Percentiles rank a stretch among this genome's conserved stretches.
Conservation (phyloP, 1,140 invertebrate genomes). For the Sinella curviseta region DNA sequence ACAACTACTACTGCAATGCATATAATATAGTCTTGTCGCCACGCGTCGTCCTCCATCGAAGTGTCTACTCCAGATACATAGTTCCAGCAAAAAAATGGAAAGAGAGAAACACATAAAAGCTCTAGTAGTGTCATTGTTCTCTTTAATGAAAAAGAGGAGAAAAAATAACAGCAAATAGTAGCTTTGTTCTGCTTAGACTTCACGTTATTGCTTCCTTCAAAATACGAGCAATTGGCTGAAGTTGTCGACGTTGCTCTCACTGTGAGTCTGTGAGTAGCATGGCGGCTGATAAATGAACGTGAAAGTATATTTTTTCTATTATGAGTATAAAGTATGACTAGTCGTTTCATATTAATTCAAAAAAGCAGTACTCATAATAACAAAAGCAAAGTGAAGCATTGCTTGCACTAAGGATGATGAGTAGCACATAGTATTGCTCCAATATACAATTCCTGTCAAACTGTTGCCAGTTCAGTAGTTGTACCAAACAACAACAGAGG, state of each 20-base stretch:
- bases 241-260: background rate
- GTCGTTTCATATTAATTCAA: no score
- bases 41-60: background rate
- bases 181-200: background rate
- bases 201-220: background rate
- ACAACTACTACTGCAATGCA: background rate
- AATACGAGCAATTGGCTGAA: background rate
- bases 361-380: no score
- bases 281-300: no score
- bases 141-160: background rate
- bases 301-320: no score
- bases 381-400: no score
- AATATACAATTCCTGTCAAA: no score
- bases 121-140: conserved; percentile 8
- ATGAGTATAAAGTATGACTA: no score
- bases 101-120: background rate
- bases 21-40: background rate
- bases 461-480: no score
- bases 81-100: background rate
- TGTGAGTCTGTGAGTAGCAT: no score
- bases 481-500: no score
- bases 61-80: background rate
- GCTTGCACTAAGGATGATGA: no score
- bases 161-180: background rate
- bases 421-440: no score